Conservation (phyloP, 2,113 vertebrate species). For the Brienomyrus brachyistius region DNA sequence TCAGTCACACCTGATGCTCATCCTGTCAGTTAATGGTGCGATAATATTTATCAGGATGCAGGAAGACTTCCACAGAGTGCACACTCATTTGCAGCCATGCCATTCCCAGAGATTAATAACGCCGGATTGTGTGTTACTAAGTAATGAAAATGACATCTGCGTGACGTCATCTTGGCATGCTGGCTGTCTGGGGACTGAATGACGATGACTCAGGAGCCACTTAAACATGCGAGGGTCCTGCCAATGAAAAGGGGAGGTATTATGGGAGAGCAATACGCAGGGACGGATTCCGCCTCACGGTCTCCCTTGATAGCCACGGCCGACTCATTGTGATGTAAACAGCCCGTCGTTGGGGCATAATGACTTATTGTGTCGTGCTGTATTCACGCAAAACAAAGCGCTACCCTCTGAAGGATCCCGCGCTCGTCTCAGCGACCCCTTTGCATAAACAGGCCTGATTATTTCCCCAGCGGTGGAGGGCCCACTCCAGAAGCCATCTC, state of each 20-base stretch:
- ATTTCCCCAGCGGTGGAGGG: background rate
- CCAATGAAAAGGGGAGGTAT: background rate
- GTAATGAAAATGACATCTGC: background rate
- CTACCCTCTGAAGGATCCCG: constrained; percentile 24
- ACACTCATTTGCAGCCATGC: background rate
- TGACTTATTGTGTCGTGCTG: constrained; percentile 35
- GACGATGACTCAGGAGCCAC: background rate
- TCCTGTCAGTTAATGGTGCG: background rate
- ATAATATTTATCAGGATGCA: background rate
- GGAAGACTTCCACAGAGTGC: background rate
- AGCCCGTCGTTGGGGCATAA: constrained; percentile 27
- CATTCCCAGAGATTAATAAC: background rate
- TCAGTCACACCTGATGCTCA: background rate
- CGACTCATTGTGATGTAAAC: constrained; percentile 24
- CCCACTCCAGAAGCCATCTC: constrained; percentile 37
- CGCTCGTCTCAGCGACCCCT: constrained; percentile 37
- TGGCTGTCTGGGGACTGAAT: background rate
- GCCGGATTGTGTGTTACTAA: background rate
- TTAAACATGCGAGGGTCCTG: background rate
- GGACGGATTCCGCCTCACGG: background rate
- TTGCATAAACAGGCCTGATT: constrained; percentile 38
- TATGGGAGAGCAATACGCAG: background rate
- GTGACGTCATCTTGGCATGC: background rate
- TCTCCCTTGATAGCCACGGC: constrained; percentile 26
- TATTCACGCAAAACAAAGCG: constrained; percentile 34